Evolutionary conservation across 1,140 invertebrate species (phyloP).

Genomic region (Plodia interpunctella): DNA sequence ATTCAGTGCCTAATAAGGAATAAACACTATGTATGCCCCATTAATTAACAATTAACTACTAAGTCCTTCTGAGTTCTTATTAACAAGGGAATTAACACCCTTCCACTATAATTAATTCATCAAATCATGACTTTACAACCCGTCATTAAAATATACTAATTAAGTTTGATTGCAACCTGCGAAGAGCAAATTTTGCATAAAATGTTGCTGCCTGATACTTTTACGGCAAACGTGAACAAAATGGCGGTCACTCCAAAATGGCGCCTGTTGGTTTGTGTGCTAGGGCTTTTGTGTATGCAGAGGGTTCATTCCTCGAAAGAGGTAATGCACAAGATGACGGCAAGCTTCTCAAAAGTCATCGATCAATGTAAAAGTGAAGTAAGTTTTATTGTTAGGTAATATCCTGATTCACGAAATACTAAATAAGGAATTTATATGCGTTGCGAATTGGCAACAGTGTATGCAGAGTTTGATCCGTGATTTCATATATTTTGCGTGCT

Average conservation of each 20-base stretch:
- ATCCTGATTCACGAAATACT: too few relatives aligned
- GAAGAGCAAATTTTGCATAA: not conserved
- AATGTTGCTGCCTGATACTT: not conserved
- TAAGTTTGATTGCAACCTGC: not conserved
- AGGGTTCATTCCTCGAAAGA: constrained; percentile 36
- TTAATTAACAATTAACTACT: not conserved
- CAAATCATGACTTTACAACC: not conserved
- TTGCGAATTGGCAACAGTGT: too few relatives aligned
- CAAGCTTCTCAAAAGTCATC: constrained; percentile 39
- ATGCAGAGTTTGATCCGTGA: too few relatives aligned
- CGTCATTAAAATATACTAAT: not conserved
- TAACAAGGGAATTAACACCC: not conserved
- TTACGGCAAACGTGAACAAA: constrained; percentile 16
- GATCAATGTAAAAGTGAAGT: constrained; percentile 52
- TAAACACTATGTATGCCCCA: too few relatives aligned
- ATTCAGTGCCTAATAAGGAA: too few relatives aligned
- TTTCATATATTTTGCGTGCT: too few relatives aligned
- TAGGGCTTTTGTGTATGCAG: constrained; percentile 12
- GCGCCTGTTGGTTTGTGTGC: constrained; percentile 21
- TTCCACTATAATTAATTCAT: not conserved
- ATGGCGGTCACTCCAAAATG: constrained; percentile 37
- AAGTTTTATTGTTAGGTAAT: too few relatives aligned
- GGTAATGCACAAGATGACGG: constrained; percentile 47
- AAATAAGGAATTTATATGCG: too few relatives aligned
- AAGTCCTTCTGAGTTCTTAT: not conserved